Base-by-base conservation (phyloP, 2,888 invertebrate species). In the Ischnura elegans region DNA sequence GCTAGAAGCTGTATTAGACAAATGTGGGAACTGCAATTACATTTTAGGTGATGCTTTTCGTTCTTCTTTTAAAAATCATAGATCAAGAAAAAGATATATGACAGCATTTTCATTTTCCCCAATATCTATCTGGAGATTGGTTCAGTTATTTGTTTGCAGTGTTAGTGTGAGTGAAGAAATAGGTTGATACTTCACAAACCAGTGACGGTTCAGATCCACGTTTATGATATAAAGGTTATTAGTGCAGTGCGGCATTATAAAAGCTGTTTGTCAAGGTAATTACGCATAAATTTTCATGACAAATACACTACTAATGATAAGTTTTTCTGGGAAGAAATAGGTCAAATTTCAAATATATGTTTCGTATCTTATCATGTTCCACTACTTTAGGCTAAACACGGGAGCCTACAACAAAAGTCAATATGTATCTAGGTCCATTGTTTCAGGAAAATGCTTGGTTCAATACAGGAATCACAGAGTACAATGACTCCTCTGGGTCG, bases 401-500 rank as follows among this genome's bases (percentile, higher is more conserved):
- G 13, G 25, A 25, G 13, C 51, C 51, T n/a, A 19, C 25, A 76
- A 10, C 16, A 76, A 8, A 76, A 2, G 3, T 13, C 29, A 76
- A 76, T 76, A 76, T 76, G 29, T 76, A 76, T 76, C 36, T 76
- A 10, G 29, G 21, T 5, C 25, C 76, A 76, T 76, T 76, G 76
- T 76, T 76, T 76, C 76, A 29, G 29, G 76, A 36, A 76, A 36
- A 13, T 2, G 36, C 36, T 36, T n/a, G n/a, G 36, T 8, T 5
- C 21, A n/a, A 76, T 36, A 76, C 16, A 36, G 76, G 25, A 36
- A 36, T n/a, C 36, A 0, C 8, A 76, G 16, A 76, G 76, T 76
- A 16, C 76, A 76, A 76, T 29, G 76, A 76, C 76, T 76, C 76
- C 76, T 36, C n/a, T n/a, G 76, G 76, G 76, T 76, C 36, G 29